A percentile compares a stretch with the other conserved stretches of the same genome.
These are phyloP conservation scores for Tolypeutes matacus DNA, from an alignment of 2,797 vertebrate genomes.

Conservation along the genomic window DNA sequence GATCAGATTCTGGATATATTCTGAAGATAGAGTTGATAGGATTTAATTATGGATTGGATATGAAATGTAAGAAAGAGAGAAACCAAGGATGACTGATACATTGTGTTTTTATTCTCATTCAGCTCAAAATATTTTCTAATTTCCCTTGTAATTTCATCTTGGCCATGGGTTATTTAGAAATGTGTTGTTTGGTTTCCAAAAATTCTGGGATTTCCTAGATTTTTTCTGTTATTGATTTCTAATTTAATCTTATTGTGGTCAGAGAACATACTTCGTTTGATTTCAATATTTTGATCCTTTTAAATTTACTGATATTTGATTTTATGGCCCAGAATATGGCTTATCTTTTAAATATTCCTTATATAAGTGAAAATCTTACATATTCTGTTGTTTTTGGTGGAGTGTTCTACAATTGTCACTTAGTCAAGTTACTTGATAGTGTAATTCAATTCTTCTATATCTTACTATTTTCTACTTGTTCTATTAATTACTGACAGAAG, in stretches of 20 bases:
- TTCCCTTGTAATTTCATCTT: background rate
- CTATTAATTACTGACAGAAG: background rate
- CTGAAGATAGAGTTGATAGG: background rate
- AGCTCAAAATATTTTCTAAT: background rate
- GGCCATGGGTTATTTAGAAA: background rate
- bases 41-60: background rate
- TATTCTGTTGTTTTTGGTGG: background rate
- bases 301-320: background rate
- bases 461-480: background rate
- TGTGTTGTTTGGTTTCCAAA: background rate
- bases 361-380: background rate
- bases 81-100: background rate
- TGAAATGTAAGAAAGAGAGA: background rate
- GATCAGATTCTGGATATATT: background rate
- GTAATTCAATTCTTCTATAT: background rate
- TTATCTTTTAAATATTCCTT: background rate
- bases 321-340: background rate
- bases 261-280: background rate
- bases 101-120: constrained; percentile 14
- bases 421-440: background rate
- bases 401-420: background rate
- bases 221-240: background rate
- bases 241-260: background rate
- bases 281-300: background rate
- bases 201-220: background rate